Evolutionary conservation across 2,888 invertebrate genomes (phyloP).

Genomic region (Craniophora ligustri): DNA sequence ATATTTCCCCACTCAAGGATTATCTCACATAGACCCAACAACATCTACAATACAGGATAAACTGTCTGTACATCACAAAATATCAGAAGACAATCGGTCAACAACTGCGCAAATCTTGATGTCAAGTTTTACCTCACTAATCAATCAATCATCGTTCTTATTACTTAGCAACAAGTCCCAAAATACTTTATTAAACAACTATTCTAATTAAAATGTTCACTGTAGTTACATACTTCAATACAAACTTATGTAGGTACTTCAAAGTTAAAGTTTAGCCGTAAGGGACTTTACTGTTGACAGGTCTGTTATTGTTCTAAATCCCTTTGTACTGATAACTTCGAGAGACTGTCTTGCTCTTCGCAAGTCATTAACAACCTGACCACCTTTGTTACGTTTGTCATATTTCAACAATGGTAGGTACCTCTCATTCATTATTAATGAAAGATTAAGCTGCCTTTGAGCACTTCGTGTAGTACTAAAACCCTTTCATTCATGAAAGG

Average conservation of each 20-base stretch:
- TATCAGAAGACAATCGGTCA: no score
- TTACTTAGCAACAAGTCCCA: no score
- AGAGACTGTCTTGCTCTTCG: conserved; percentile 11
- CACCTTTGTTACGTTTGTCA: conserved; percentile 11
- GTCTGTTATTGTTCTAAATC: conserved; percentile 1
- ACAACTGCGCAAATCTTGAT: no score
- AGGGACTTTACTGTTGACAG: conserved; percentile 7
- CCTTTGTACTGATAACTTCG: conserved; percentile 23
- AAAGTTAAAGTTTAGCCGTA: conserved; percentile 13
- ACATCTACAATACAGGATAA: no score
- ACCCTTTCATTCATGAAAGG: no score
- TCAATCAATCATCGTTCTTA: no score
- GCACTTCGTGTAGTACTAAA: neutral
- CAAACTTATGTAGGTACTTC: conserved; percentile 11
- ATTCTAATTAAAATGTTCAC: conserved; percentile 20
- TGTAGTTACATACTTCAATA: conserved; percentile 1
- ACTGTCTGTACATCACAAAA: no score
- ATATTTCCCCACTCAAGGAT: no score
- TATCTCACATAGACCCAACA: no score
- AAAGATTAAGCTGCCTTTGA: conserved; percentile 11
- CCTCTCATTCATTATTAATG: conserved; percentile 14
- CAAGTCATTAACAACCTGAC: conserved; percentile 3
- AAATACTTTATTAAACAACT: no score
- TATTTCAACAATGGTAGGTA: conserved; percentile 12
- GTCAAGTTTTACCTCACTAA: neutral